Evolutionary conservation across 2,113 vertebrate genomes (phyloP), one percentile per base, ranked within the genome.

Genomic region (Toxotes jaculatrix): DNA sequence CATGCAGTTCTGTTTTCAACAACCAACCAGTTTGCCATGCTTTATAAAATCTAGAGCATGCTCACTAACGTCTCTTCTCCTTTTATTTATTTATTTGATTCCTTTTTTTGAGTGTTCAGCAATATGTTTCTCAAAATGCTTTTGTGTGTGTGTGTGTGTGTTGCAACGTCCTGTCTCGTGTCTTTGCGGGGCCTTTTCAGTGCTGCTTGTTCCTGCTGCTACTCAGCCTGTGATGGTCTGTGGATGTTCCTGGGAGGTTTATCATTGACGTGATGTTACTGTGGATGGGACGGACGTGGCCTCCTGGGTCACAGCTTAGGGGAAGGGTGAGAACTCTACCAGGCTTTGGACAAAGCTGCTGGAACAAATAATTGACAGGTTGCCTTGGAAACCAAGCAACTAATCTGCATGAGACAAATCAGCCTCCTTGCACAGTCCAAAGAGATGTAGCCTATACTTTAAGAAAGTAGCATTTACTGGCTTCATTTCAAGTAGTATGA

Each of bases 351-450:
- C 79, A 77, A 80, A 86, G 79, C 86, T 32, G 32, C 32, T 19
- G 67, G 74, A 68, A 84, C 71, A 64, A 87, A 87, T 80, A 82
- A 85, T 83, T 86, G 75, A 79, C 56, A 72, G 73, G 85, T 89
- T 86, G 80, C 84, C 51, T 11, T 75, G 78, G 85, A 86, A 89
- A 88, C 81, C 42, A 31, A 81, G 23, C 53, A 71, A 42, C 60
- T 55, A 43, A 79, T 88, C 78, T 82, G 81, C 55, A 71, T 63
- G 31, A 68, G 43, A 75, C 34, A 77, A 88, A 73, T 74, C 60
- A 8, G 49, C n/a, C 49, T 71, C 38, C 27, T 53, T 43, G 57
- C 69, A 17, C 17, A 4, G 59, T 32, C 59, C 16, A 63, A 73
- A 73, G 43, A 60, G 56, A 79, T 34, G 56, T 31, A 32, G 80